Conservation (phyloP, 2,888 invertebrate species). For the Opisthograptis luteolata region DNA sequence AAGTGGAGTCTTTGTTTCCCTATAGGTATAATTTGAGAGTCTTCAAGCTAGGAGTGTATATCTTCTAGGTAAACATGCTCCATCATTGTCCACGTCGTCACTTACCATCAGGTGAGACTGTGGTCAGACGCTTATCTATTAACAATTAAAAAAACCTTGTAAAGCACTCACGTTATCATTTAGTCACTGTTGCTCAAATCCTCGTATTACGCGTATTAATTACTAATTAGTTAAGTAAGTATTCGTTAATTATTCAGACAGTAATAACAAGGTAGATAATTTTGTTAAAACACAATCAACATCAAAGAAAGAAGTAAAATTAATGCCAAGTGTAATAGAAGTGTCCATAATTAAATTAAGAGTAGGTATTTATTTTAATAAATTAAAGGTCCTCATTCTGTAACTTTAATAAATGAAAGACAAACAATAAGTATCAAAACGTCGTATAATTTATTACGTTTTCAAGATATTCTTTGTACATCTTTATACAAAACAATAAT, state of each 20-base stretch:
- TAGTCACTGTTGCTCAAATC: too few relatives aligned
- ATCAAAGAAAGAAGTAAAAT: constrained; percentile 1
- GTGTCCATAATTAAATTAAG: constrained; percentile 32
- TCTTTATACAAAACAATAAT: constrained; percentile 84
- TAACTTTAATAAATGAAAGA: constrained; percentile 57
- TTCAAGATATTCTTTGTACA: constrained; percentile 82
- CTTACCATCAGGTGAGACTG: too few relatives aligned
- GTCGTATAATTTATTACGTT: constrained; percentile 83
- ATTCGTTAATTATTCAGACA: neutral
- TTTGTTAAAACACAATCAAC: constrained; percentile 7
- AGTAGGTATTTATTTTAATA: constrained; percentile 38
- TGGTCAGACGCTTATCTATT: too few relatives aligned
- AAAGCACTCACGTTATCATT: too few relatives aligned
- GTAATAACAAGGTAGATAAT: neutral
- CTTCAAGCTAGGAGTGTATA: too few relatives aligned
- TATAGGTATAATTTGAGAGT: too few relatives aligned
- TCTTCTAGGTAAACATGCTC: too few relatives aligned
- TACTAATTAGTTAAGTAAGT: too few relatives aligned
- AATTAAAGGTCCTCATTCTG: constrained; percentile 23
- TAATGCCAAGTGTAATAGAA: constrained; percentile 12
- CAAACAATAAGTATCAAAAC: constrained; percentile 79
- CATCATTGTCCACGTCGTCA: too few relatives aligned
- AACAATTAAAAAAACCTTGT: too few relatives aligned
- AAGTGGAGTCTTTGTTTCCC: too few relatives aligned
- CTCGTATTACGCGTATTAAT: too few relatives aligned